Base-by-base conservation (phyloP, 2,888 invertebrate genomes). In the Onthophagus sagittarius region DNA sequence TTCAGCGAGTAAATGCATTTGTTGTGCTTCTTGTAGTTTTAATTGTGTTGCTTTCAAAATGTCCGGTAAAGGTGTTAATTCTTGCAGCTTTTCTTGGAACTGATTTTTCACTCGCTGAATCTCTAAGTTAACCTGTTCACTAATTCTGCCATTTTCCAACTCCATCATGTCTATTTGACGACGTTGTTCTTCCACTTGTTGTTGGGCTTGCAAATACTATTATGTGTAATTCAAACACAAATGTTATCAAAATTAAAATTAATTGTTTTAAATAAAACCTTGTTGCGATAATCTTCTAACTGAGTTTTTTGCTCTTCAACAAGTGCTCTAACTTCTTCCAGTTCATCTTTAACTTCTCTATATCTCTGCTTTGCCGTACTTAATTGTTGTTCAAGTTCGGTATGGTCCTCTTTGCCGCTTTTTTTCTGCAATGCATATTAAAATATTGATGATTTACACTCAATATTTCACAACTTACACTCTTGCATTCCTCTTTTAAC, bases 61-160 rank as follows among this genome's bases (percentile, higher is more conserved):
- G 76, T 92, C 92, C 0, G 92, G 92, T 31, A 92, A 86, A 0
- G 92, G 92, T 0, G 90, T 89, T 69, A 92, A 83, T 82, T 92
- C 92, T 74, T 90, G 90, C 15, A 92, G 84, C 82, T 92, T 92
- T 79, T 92, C 92, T 87, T 92, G 92, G 84, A 92, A 92, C 82
- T 92, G 89, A 79, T 86, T 87, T 87, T 92, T 92, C 7, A 92
- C 91, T 76, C 89, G 85, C 78, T 91, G 90, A 74, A 92, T 91
- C 83, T 92, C 93, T 13, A 91, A 83, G 78, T 90, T 91, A 63
- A 92, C 91, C 81, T 92, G 92, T 79, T 92, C 92, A 77, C 90
- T 90, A 80, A 92, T 90, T 69, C 91, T 86, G 15, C 88, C 89
- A 79, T 92, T 91, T 79, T 92, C 92, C 88, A 91, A 88, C 79